Conservation (phyloP, 2,888 invertebrate genomes). For the Synanthedon vespiformis region DNA sequence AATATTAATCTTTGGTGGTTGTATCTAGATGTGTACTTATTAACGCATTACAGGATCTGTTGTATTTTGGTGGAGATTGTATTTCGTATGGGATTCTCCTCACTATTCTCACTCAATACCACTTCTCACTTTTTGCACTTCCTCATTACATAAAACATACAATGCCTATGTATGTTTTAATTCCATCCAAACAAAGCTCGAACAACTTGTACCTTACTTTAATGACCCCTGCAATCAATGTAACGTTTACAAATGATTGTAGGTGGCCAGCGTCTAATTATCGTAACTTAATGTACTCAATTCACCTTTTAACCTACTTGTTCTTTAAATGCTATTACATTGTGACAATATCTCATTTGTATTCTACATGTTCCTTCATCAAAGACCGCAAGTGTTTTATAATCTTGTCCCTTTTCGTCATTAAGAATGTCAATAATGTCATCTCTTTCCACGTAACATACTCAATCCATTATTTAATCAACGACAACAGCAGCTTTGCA, state of each 20-base stretch:
- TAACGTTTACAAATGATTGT: neutral
- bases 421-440: constrained; percentile 13
- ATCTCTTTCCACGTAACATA: constrained; percentile 41
- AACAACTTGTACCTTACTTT: too few relatives aligned
- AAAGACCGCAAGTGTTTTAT: constrained; percentile 52
- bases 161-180: too few relatives aligned
- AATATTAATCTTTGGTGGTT: too few relatives aligned
- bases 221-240: too few relatives aligned
- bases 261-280: constrained; percentile 34
- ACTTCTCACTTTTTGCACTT: too few relatives aligned
- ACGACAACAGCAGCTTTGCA: constrained; percentile 37
- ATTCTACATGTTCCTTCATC: constrained; percentile 42
- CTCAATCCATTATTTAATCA: constrained; percentile 37
- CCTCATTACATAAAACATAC: too few relatives aligned
- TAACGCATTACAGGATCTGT: too few relatives aligned
- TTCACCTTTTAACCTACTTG: constrained; percentile 68
- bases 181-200: too few relatives aligned
- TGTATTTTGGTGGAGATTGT: too few relatives aligned
- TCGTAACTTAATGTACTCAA: constrained; percentile 26
- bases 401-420: constrained; percentile 26
- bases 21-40: too few relatives aligned
- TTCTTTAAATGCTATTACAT: constrained; percentile 53
- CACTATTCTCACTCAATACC: too few relatives aligned
- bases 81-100: too few relatives aligned
- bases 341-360: constrained; percentile 49